Conservation (phyloP, 2,888 invertebrate genomes). For the Heliconius ismenius region DNA sequence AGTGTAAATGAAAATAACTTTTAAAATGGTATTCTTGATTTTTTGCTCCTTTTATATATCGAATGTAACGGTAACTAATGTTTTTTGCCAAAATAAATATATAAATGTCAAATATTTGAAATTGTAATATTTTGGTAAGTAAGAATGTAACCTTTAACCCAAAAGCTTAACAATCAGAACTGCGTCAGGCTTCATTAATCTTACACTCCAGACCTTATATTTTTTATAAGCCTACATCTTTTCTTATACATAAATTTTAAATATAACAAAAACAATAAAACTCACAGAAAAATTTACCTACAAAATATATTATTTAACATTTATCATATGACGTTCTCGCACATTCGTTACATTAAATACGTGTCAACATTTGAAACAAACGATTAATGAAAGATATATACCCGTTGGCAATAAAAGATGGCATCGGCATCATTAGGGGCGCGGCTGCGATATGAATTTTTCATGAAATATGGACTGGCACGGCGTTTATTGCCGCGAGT, state of each 20-base stretch:
- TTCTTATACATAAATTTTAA: too few species aligned
- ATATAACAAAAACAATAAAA: neutral
- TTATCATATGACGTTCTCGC: constrained; percentile 28
- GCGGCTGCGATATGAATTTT: constrained; percentile 75
- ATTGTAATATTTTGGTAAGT: too few species aligned
- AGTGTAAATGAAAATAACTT: neutral
- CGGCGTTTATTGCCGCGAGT: constrained; percentile 60
- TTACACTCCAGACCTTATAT: neutral
- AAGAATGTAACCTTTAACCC: neutral
- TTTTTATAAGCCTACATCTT: neutral
- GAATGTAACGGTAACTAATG: neutral
- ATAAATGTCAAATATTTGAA: too few species aligned
- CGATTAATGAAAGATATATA: constrained; percentile 76
- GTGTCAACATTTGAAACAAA: constrained; percentile 62
- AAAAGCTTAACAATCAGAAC: neutral
- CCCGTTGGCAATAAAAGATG: constrained; percentile 73
- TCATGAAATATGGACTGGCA: constrained; percentile 76
- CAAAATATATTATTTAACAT: constrained; percentile 11
- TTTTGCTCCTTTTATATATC: neutral
- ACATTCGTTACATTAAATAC: constrained; percentile 40
- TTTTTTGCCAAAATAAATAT: neutral
- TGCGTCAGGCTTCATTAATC: neutral
- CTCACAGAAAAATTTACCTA: neutral
- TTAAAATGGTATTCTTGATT: neutral
- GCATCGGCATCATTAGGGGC: constrained; percentile 75